Conservation (phyloP, 2,888 invertebrate species). For the Craniophora ligustri region DNA sequence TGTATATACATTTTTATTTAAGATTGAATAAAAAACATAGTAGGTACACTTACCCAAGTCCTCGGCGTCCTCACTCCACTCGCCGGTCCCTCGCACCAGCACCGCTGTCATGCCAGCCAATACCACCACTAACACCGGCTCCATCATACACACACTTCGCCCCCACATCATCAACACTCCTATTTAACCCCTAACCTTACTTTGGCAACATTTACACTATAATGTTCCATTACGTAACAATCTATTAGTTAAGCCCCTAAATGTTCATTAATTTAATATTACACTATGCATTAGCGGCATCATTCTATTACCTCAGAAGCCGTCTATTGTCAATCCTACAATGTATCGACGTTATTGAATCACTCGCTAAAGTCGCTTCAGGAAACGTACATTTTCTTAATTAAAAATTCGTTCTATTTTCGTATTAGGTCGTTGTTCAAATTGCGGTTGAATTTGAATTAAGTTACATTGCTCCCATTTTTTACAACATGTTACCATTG, state of each 20-base stretch:
- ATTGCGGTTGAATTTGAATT: conserved; percentile 19
- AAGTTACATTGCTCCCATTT: conserved; percentile 39
- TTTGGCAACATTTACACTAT: conserved; percentile 55
- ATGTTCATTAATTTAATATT: conserved; percentile 49
- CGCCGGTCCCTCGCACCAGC: conserved; percentile 77
- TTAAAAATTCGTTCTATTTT: conserved; percentile 38
- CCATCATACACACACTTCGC: conserved; percentile 58
- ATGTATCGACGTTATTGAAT: conserved; percentile 50
- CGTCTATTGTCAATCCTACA: conserved; percentile 55
- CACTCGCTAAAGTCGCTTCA: conserved; percentile 26
- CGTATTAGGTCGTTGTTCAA: conserved; percentile 11
- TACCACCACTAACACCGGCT: conserved; percentile 64
- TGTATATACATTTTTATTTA: no score
- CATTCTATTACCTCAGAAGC: conserved; percentile 45
- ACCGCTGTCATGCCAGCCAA: conserved; percentile 68
- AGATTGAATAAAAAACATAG: neutral
- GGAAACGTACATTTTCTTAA: conserved; percentile 47
- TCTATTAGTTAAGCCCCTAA: conserved; percentile 37
- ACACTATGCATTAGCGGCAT: conserved; percentile 42
- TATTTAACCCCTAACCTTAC: conserved; percentile 46
- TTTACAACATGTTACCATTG: conserved; percentile 42
- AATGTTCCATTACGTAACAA: conserved; percentile 36
- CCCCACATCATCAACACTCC: conserved; percentile 52
- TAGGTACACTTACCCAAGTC: conserved; percentile 77
- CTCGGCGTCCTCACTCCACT: conserved; percentile 86